Base-by-base conservation (phyloP, 2,113 vertebrate genomes). In the Phylloscopus whistleri region DNA sequence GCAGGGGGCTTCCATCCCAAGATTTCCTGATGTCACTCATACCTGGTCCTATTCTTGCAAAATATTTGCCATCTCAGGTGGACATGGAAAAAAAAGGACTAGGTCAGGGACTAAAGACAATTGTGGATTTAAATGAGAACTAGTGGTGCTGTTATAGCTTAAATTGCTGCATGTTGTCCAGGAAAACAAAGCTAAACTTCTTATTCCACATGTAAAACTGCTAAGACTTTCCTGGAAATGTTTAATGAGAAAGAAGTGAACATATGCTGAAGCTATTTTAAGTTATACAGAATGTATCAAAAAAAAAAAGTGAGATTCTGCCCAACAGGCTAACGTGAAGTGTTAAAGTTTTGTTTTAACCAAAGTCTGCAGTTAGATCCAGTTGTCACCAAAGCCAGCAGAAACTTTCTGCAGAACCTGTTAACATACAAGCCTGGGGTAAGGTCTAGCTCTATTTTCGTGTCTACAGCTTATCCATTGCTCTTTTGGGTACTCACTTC, bases 251-350 rank as follows among this genome's bases (percentile, higher is more conserved):
- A 88, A 94, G 87, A 85, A 93, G 44, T 1, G 17, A 95, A 69
- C 87, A 89, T 95, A 91, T 94, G 84, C 72, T 92, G 46, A 66
- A 87, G 26, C 56, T 96, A 94, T 97, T 95, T 93, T 59, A 78
- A 78, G 30, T 72, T 48, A 55, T 35, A 52, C n/a, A 56, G 56
- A 86, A 87, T 4, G 43, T 46, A 83, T 58, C 2, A 60, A 48
- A 49, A 70, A 72, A 73, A 82, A 19, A 68, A 58, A 85, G 26
- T 24, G 59, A 86, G 68, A 62, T 93, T 90, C 59, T 74, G 35
- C 67, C 53, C 51, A 69, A 51, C 33, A 85, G 35, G 35, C 63
- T 87, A 93, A 87, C 3, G 3, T 46, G 67, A 88, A 88, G 37
- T 72, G 39, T 49, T 82, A 18, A 89, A 63, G 30, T 35, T 64